phyloP scores from a whole-genome alignment of 2,888 invertebrate genomes.

The Slavum lentiscoides region DNA sequence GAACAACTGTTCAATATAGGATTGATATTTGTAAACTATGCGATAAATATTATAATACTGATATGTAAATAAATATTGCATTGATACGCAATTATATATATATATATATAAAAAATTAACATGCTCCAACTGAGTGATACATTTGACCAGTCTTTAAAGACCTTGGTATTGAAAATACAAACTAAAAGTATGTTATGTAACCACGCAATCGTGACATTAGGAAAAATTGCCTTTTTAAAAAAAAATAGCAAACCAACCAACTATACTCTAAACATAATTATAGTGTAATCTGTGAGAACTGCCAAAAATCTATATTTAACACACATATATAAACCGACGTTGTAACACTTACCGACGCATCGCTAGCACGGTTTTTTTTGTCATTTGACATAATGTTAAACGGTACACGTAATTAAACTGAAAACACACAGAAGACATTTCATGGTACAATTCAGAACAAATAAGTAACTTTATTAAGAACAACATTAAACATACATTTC shows the following conservation, averaged over 20 bases:
- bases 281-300: background rate
- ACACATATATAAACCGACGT: background rate
- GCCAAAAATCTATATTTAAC: conserved; percentile 40
- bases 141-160: background rate
- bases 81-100: background rate
- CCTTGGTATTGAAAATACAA: background rate
- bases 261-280: background rate
- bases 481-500: conserved; percentile 22
- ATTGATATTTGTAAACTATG: too few species aligned
- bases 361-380: background rate
- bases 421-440: background rate
- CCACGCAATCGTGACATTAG: too few species aligned
- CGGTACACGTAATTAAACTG: background rate
- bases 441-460: conserved; percentile 38
- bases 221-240: background rate
- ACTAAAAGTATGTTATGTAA: too few species aligned
- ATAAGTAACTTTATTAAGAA: conserved; percentile 41
- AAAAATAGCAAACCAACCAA: background rate
- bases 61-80: background rate
- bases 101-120: background rate
- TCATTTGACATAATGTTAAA: background rate
- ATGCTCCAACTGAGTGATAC: background rate
- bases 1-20: too few species aligned
- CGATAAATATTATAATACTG: too few species aligned
- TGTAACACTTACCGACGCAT: background rate